Percentiles rank a stretch among this genome's conserved stretches.
Conservation (phyloP, 2,797 vertebrate genomes). For the Pangasius djambal region DNA sequence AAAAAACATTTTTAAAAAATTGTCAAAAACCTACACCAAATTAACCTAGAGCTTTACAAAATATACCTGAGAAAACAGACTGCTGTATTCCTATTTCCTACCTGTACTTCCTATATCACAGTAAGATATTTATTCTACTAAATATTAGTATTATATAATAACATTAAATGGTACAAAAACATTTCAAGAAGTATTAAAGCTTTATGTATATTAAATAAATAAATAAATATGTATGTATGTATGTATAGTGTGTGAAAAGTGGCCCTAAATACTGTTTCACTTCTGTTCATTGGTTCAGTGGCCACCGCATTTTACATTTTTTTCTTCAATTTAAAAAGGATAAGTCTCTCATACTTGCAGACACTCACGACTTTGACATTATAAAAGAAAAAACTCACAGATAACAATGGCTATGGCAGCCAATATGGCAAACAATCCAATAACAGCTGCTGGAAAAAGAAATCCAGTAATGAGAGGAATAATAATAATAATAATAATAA, state of each 20-base stretch:
- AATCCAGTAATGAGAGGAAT: background rate
- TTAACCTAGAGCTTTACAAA: background rate
- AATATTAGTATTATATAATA: too few relatives aligned
- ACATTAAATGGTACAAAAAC: background rate
- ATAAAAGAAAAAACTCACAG: background rate
- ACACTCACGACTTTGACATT: background rate
- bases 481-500: too few relatives aligned
- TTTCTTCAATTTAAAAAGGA: too few relatives aligned
- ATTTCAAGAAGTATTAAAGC: background rate
- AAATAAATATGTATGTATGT: too few relatives aligned
- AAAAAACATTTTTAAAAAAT: too few relatives aligned
- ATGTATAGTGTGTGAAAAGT: too few relatives aligned
- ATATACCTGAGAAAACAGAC: fast-evolving
- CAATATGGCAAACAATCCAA: too few relatives aligned
- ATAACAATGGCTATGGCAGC: too few relatives aligned
- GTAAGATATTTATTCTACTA: background rate
- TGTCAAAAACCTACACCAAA: background rate
- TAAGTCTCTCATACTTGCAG: background rate
- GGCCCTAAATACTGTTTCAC: too few relatives aligned
- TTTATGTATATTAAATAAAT: background rate
- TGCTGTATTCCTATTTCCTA: background rate
- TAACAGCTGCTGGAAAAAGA: background rate
- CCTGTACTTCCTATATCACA: background rate
- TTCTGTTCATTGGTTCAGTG: too few relatives aligned
- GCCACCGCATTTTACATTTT: too few relatives aligned